phyloP scores from a whole-genome alignment of 2,888 invertebrate genomes.

The Aspidiotus destructor region DNA sequence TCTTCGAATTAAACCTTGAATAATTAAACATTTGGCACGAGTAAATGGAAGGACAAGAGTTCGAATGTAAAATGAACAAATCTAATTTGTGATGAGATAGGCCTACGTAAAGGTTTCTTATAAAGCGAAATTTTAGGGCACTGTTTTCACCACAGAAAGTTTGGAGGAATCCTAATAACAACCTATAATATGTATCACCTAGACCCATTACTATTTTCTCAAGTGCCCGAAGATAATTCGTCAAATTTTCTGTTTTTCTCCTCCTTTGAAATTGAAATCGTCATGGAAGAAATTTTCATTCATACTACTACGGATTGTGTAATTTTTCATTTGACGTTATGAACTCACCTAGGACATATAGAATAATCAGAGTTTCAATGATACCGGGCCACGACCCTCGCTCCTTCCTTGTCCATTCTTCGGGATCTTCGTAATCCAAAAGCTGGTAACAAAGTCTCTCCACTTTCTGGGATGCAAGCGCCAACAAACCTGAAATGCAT shows the following conservation, averaged over 20 bases:
- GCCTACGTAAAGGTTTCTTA: background rate
- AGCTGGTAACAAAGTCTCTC: slow-evolving; percentile 71
- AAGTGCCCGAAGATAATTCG: too few relatives aligned
- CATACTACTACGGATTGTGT: too few relatives aligned
- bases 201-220: too few relatives aligned
- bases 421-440: slow-evolving; percentile 66
- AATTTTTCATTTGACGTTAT: too few relatives aligned
- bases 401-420: slow-evolving; percentile 67
- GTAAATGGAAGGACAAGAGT: background rate
- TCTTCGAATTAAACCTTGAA: slow-evolving; percentile 82
- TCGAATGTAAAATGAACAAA: background rate
- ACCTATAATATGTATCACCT: too few relatives aligned
- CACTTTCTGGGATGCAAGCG: slow-evolving; percentile 85
- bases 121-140: background rate
- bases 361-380: slow-evolving; percentile 70
- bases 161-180: too few relatives aligned
- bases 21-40: background rate
- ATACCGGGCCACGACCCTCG: slow-evolving; percentile 68
- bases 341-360: slow-evolving; percentile 74
- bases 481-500: slow-evolving; percentile 62
- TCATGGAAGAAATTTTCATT: too few relatives aligned
- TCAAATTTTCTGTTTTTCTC: too few relatives aligned
- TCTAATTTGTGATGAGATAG: too few relatives aligned
- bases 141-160: too few relatives aligned
- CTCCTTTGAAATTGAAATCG: too few relatives aligned